phyloP scores from a whole-genome alignment of 92 coral and sea anemone species.

The Siderastrea radians region DNA sequence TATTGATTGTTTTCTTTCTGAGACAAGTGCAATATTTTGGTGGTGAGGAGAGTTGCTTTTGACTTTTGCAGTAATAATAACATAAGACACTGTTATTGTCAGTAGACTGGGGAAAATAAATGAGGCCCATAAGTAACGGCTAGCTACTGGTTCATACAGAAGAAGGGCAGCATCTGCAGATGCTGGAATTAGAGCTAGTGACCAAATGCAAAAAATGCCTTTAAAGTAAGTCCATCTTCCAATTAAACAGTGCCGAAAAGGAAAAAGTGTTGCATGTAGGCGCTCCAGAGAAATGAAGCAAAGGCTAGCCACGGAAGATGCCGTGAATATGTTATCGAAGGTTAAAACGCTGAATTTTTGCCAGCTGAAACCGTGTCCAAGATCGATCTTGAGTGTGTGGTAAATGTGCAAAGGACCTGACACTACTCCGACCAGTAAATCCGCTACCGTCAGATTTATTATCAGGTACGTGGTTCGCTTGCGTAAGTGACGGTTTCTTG shows the following conservation, averaged over 20 bases:
- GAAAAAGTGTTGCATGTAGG: constrained; percentile 3
- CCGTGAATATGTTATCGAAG: not conserved
- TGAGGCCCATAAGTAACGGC: not conserved
- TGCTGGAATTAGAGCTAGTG: not conserved
- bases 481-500: not conserved
- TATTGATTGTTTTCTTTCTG: no score
- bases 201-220: not conserved
- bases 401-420: not conserved
- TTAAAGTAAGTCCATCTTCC: not conserved
- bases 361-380: not conserved
- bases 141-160: not conserved
- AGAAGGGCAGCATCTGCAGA: not conserved
- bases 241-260: not conserved
- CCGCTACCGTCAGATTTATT: not conserved
- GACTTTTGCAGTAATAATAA: no score
- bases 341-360: not conserved
- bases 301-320: not conserved
- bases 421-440: not conserved
- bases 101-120: not conserved
- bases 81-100: no score
- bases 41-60: no score
- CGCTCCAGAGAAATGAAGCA: constrained; percentile 2
- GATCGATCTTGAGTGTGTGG: not conserved
- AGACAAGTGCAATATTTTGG: no score
- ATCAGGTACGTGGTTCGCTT: not conserved